These are phyloP conservation scores for Lobophora halterata DNA, from an alignment of 2,888 invertebrate genomes.

Conservation along the genomic window DNA sequence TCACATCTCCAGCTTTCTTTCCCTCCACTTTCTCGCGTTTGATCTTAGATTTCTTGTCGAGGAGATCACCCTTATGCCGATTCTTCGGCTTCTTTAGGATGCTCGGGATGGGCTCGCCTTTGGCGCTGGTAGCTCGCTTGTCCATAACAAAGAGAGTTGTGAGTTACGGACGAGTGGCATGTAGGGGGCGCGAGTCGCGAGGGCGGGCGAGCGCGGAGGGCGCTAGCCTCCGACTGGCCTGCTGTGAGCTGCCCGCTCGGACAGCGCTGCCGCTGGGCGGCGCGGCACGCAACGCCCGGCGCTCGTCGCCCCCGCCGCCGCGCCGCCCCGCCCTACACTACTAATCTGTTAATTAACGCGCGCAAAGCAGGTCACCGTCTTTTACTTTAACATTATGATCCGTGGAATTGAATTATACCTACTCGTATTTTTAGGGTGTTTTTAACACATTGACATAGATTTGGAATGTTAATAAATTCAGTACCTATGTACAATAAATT, in stretches of 20 bases:
- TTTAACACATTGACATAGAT: conserved; percentile 36
- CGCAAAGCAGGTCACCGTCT: conserved; percentile 69
- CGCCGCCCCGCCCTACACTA: conserved; percentile 57
- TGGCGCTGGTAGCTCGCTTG: conserved; percentile 63
- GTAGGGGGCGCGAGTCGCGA: conserved; percentile 43
- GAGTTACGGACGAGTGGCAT: conserved; percentile 47
- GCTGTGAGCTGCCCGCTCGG: conserved; percentile 56
- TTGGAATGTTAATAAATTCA: conserved; percentile 8
- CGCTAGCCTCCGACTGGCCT: conserved; percentile 71
- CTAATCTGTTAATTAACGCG: conserved; percentile 63
- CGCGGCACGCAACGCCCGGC: conserved; percentile 47
- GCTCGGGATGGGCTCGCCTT: conserved; percentile 72
- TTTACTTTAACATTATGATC: conserved; percentile 11
- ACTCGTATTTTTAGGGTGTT: conserved; percentile 23
- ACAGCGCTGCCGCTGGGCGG: conserved; percentile 53
- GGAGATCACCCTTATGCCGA: conserved; percentile 60
- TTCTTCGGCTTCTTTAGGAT: conserved; percentile 71
- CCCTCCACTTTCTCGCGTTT: conserved; percentile 68
- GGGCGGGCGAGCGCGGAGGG: conserved; percentile 73
- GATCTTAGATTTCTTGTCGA: conserved; percentile 72
- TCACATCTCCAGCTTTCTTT: conserved; percentile 60
- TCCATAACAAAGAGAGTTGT: conserved; percentile 65
- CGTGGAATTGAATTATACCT: conserved; percentile 22
- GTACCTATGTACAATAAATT: too few species aligned
- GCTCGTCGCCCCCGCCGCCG: neutral